Base-by-base conservation (phyloP, 1,140 invertebrate genomes). In the Nymphalis io region DNA sequence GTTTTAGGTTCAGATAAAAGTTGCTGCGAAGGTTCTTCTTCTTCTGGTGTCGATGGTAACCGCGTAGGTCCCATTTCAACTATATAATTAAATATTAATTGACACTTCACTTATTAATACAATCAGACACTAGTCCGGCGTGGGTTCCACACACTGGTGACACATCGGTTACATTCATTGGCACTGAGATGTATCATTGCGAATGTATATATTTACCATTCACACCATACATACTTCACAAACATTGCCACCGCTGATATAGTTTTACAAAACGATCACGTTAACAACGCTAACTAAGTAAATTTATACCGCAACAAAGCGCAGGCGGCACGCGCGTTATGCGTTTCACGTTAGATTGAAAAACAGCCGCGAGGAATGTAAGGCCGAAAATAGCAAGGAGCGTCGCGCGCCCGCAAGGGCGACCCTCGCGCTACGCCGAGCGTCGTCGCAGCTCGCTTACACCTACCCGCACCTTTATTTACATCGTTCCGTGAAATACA, bases 281-380 rank as follows among this genome's bases (percentile, higher is more conserved):
- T 55, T 48, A 61, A 55, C 27, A 61, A 27, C 55, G 33, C 46
- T 59, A 71, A 78, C 63, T 79, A 20, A 74, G 62, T 58, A 73
- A 71, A 73, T 81, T 78, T 27, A 46, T 48, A 60, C 38, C 48
- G 60, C 40, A 63, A 68, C 60, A 53, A 62, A 68, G 27, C 58
- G 57, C 63, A 68, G 40, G 78, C 87, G 82, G 82, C 87, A 78
- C 75, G 80, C 83, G 79, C 85, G 85, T 84, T 89, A 84, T 85
- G 82, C 87, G 88, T 88, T 90, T 79, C 87, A 88, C 87, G 85
- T 90, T 89, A 89, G 87, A 89, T 89, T 88, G 89, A 85, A 89
- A 90, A 89, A 86, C 89, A 88, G 83, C 83, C 84, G 79, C 69
- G 80, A 84, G 89, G 89, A 91, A 91, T 91, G 88, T 85, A 87